Base-by-base conservation (phyloP, 2,113 vertebrate genomes). In the Acinonyx jubatus region DNA sequence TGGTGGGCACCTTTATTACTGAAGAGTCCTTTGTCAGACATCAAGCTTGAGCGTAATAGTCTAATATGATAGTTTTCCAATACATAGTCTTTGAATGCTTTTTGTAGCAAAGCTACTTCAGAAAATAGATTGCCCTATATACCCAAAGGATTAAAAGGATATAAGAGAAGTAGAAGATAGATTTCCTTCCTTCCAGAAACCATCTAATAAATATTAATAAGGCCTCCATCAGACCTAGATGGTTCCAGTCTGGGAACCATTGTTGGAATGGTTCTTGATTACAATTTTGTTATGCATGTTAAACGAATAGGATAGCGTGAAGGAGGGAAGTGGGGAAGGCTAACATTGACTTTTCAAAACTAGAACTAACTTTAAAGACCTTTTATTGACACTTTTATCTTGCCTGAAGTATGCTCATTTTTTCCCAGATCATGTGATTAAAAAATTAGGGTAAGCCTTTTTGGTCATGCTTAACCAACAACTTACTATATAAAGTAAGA, bases 51-150 rank as follows among this genome's bases (percentile, higher is more conserved):
- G 55, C 3, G 27, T 74, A 68, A 55, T 41, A 93, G 52, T 78
- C 83, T 78, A 91, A 92, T 89, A 89, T 45, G 63, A 61, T 82
- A 69, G 48, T 78, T 96, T 94, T 93, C 89, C 55, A 82, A 21
- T 14, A 68, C 82, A 78, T 82, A 63, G 27, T 93, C 61, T 36
- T 88, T 83, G 0, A 79, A 16, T 84, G 65, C 41, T 95, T 93
- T 96, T 91, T 94, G 6, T 93, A 55, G 25, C 15, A 74, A 85
- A 82, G 3, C 36, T 61, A 29, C 33, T 76, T 83, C 96, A 25
- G n/a, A 96, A 95, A 86, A 65, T 38, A 93, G 45, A 84, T 76
- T 92, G 29, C 14, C 36, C 29, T 91, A 31, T 65, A 61, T 97
- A 25, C 13, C 27, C 23, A 96, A 82, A 41, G 50, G 5, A 95